Evolutionary conservation across 1,140 invertebrate genomes (phyloP).

Genomic region (Forficula auricularia): DNA sequence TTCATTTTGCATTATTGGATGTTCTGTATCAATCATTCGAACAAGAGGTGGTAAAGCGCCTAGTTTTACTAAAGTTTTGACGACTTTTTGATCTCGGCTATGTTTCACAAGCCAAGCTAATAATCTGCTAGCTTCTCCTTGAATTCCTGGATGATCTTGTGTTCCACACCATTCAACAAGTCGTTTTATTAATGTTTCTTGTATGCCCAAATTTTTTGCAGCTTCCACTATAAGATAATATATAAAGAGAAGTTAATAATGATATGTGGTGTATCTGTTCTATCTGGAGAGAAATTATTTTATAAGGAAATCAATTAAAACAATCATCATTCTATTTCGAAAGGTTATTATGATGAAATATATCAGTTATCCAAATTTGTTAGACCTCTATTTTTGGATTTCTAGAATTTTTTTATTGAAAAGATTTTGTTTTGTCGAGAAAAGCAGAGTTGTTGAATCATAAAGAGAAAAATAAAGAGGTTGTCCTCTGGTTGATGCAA

Average conservation of each 20-base stretch:
- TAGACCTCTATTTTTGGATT: too few relatives aligned
- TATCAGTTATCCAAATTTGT: too few relatives aligned
- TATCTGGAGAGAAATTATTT: too few relatives aligned
- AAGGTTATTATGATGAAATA: too few relatives aligned
- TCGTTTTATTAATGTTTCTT: conserved; percentile 37
- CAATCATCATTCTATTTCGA: neutral
- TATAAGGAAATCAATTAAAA: conserved; percentile 1
- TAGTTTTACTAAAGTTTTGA: conserved; percentile 39
- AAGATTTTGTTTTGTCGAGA: too few relatives aligned
- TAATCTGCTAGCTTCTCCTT: conserved; percentile 65
- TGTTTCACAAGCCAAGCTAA: conserved; percentile 68
- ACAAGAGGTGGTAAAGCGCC: conserved; percentile 55
- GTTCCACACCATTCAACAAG: conserved; percentile 61
- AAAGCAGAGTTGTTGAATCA: too few relatives aligned
- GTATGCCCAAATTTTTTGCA: conserved; percentile 37
- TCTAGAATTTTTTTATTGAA: too few relatives aligned
- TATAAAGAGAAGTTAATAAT: conserved; percentile 1
- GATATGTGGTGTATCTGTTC: too few relatives aligned
- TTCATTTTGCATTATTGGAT: conserved; percentile 78
- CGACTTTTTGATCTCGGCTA: conserved; percentile 38
- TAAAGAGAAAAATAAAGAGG: too few relatives aligned
- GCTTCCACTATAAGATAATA: conserved; percentile 34
- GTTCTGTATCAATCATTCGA: conserved; percentile 60
- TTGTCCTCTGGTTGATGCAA: too few relatives aligned
- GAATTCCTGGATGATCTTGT: conserved; percentile 63